Conservation (phyloP, 2,113 vertebrate species). For the Rhinoderma darwinii region DNA sequence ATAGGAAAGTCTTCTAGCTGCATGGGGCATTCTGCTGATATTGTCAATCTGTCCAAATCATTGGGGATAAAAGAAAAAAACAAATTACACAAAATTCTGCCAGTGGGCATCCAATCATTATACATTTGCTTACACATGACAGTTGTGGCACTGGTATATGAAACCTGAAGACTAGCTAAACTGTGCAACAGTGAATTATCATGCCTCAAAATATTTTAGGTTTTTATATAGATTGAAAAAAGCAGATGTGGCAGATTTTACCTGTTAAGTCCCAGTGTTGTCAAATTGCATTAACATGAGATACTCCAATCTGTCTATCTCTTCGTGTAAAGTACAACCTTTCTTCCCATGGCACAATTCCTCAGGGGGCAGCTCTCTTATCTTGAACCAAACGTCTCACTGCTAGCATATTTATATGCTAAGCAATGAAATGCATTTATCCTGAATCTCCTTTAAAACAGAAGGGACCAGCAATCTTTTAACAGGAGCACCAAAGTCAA, state of each 20-base stretch:
- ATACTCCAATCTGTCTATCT: conserved; percentile 39
- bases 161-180: not conserved
- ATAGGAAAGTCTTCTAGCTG: conserved; percentile 91
- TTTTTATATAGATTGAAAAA: conserved; percentile 31
- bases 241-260: conserved; percentile 26
- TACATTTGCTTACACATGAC: not conserved
- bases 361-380: conserved; percentile 42
- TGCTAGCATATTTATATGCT: conserved; percentile 44
- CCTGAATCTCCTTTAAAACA: conserved; percentile 17
- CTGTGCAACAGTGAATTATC: conserved; percentile 3
- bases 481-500: not conserved
- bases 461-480: not conserved
- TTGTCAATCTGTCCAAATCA: conserved; percentile 78
- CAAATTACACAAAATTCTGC: conserved; percentile 34
- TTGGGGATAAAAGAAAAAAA: conserved; percentile 24
- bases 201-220: not conserved
- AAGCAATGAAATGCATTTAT: conserved; percentile 5
- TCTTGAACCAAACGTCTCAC: conserved; percentile 47
- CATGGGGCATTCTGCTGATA: conserved; percentile 90
- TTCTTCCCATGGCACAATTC: conserved; percentile 40
- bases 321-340: conserved; percentile 38
- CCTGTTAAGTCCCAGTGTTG: conserved; percentile 31
- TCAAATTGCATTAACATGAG: conserved; percentile 35
- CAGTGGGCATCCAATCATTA: conserved; percentile 4
- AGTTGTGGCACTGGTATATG: conserved; percentile 3